Evolutionary conservation across 1,140 invertebrate genomes (phyloP), one percentile per base, ranked within the genome.

Genomic region (Drosophila paulistorum): DNA sequence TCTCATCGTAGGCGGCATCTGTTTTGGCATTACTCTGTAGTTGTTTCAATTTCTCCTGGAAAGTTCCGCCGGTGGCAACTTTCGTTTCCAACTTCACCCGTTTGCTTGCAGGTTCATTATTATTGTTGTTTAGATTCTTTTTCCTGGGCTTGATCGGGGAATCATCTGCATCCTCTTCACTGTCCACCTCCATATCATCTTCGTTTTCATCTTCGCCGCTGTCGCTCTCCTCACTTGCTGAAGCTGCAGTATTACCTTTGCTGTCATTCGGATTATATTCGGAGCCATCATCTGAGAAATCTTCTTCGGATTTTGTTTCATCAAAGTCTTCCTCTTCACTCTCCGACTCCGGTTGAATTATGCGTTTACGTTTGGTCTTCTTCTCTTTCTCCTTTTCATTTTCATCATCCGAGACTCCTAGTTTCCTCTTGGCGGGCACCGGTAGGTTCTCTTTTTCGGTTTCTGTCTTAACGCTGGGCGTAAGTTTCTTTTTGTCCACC

Each of bases 341-440:
- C 77, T 94, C 93, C 17, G 93, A 94, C 69, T 94, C 93, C 7
- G 93, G 72, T 9, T 93, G 87, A 57, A 93, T 82, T 5, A 94
- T 81, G 33, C 93, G 92, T 61, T 84, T 93, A 74, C 83, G 67
- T 20, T 84, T 85, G 13, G 79, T 68, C 20, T 86, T 76, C 11
- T 92, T 82, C 51, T 93, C 37, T 39, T 13, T 39, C 10, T 39
- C 91, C 20, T 93, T 92, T 73, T 92, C 90, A 6, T 92, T 79
- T 4, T 83, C 73, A 20, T 91, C 91, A 9, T 91, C 60, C 6
- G 75, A 55, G 62, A 61, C 33, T 7, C 70, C n/a, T 20, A 81
- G 37, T 20, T 74, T 84, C 9, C 73, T 71, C 39, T 78, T 79
- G 13, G 65, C 79, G 30, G 69, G 41, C 5, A 71, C 64, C 1